Base-by-base conservation (phyloP, 1,140 invertebrate species). In the Frieseomelitta varia region DNA sequence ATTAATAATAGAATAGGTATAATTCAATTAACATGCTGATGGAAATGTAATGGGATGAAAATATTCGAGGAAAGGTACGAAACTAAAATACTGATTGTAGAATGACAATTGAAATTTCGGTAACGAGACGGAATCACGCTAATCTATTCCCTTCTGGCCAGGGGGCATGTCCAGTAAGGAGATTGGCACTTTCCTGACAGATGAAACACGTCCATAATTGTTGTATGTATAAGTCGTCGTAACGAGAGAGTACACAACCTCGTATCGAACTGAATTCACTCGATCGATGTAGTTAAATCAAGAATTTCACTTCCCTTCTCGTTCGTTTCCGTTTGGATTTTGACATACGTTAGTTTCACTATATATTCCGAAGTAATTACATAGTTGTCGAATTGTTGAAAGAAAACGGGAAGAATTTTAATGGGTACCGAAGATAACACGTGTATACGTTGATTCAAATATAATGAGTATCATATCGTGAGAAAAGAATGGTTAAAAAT, bases 141-240 rank as follows among this genome's bases (percentile, higher is more conserved):
- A 12, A 56, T 71, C 11, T 58, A n/a, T 39, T 8, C n/a, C 3
- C 11, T 75, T 34, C 27, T 63, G 30, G 21, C n/a, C 74, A 53
- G 21, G n/a, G 39, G 74, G 30, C 39, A 55, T 79, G 61, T 79
- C 75, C 63, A 56, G 14, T 51, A 67, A 67, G 21, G 61, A 84
- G 56, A 85, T 65, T 85, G 55, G 34, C 53, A 58, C 58, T 87
- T 85, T 85, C 17, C 56, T 76, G 39, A 71, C 75, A 67, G 30
- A 87, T 80, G 34, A 61, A 73, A 65, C 55, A 24, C 56, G 55
- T 39, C n/a, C 39, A 39, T 85, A 81, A 87, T 87, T 73, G 51
- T n/a, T 14, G 2, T 79, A 30, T 8, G 4, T 79, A 30, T 10
- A n/a, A 72, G 30, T 58, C 56, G 24, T 56, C 47, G 14, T 34